Conservation (phyloP, 2,888 invertebrate species). For the Trachelus iudaicus region DNA sequence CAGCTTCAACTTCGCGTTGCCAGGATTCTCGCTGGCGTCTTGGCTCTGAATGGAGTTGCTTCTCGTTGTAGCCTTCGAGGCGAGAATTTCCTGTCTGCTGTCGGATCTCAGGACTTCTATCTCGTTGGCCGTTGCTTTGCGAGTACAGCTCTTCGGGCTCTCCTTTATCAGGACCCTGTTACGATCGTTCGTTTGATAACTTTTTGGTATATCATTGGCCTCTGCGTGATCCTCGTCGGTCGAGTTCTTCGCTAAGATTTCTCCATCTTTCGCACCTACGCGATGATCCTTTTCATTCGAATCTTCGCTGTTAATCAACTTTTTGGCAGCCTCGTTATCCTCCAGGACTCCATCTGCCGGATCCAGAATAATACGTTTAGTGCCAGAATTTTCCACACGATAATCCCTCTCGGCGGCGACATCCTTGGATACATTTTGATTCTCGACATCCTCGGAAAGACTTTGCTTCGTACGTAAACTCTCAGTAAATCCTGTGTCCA, state of each 20-base stretch:
- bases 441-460: background rate
- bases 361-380: background rate
- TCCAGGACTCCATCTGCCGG: background rate
- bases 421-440: constrained; percentile 4
- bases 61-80: constrained; percentile 38
- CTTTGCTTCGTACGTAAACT: background rate
- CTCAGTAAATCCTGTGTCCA: background rate
- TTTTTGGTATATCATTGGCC: constrained; percentile 7
- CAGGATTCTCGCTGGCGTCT: constrained; percentile 37
- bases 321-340: background rate
- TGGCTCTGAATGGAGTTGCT: constrained; percentile 50
- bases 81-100: constrained; percentile 32
- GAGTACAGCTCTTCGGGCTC: constrained; percentile 6
- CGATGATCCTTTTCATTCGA: background rate
- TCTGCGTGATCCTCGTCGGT: background rate
- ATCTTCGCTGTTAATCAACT: too few species aligned
- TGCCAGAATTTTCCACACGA: background rate
- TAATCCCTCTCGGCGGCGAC: too few species aligned
- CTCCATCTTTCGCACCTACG: background rate
- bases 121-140: constrained; percentile 25
- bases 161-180: constrained; percentile 25
- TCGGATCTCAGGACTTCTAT: constrained; percentile 36
- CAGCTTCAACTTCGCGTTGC: constrained; percentile 40
- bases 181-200: constrained; percentile 2
- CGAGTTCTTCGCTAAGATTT: background rate